Base-by-base conservation (phyloP, 2,888 invertebrate genomes). In the Octodonta nipae region DNA sequence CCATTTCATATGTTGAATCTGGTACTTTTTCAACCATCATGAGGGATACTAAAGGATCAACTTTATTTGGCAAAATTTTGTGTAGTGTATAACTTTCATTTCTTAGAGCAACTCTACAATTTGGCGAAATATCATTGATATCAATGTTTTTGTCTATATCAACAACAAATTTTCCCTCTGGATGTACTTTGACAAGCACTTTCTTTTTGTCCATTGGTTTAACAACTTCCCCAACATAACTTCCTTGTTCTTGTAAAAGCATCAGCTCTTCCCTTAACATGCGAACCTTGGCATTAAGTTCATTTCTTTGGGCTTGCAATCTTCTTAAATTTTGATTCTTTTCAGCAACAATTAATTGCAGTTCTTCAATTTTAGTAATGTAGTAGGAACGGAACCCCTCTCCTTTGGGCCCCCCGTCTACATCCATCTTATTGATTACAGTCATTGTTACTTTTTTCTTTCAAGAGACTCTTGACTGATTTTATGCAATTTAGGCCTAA, bases 11-110 rank as follows among this genome's bases (percentile, higher is more conserved):
- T 1, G 98, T 99, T 0, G 96, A 96, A 62, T 98, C 98, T 0
- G 98, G 98, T 2, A 98, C 98, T 63, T 98, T 98, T 61, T 99
- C 98, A 0, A 98, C 98, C 98, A 99, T 98, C 98, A 98, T 98
- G 38, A 99, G 75, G 1, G 95, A 95, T 1, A 98, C 98, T 36
- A 98, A 68, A 1, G 98, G 98, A 68, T 98, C 98, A 2, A 75
- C 78, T 70, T 98, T 98, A 64, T 96, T 98, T 0, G 98, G 98
- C 13, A 99, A 67, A 47, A 98, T 93, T 68, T 98, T 98, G 61
- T 99, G 98, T 24, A 98, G 70, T 0, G 93, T 93, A 56, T 98
- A 98, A 60, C 93, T 93, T 64, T 98, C 98, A 58, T 98, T 98
- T 33, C 96, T 78, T 20, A 98, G 71, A 5, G 98, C 98, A 12